phyloP scores from a whole-genome alignment of 2,113 vertebrate genomes.

The Aleadryas rufinucha region DNA sequence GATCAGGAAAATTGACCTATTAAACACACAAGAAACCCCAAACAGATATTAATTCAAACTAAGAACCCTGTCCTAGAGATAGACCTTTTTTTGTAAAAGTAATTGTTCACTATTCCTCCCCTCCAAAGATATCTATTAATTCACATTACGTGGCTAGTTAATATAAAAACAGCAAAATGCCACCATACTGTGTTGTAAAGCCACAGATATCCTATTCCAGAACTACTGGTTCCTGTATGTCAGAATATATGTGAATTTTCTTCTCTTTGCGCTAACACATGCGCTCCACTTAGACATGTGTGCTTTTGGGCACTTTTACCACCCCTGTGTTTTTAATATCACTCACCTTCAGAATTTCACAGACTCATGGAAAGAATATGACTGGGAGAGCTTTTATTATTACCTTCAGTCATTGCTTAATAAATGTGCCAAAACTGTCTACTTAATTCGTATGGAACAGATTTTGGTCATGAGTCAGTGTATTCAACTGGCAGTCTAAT shows the following conservation, averaged over 20 bases:
- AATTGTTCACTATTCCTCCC: neutral
- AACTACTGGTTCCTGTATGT: neutral
- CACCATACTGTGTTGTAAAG: neutral
- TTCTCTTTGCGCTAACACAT: neutral
- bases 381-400: neutral
- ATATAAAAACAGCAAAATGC: neutral
- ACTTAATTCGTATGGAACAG: neutral
- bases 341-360: neutral
- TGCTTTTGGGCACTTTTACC: neutral
- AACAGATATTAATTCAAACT: neutral
- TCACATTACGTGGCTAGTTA: neutral
- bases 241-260: neutral
- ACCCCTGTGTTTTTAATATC: neutral
- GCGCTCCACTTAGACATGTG: rapidly evolving
- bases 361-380: neutral
- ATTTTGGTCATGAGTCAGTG: neutral
- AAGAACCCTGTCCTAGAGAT: neutral
- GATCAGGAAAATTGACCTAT: neutral
- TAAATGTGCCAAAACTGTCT: neutral
- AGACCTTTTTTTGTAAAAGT: neutral
- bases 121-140: neutral
- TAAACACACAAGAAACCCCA: neutral
- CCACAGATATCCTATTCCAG: neutral
- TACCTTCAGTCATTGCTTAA: neutral
- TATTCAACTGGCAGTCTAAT: neutral